Base-by-base conservation (phyloP, 30 jellyfish, hydroid and myxozoan species). In the Hydractinia echinata region DNA sequence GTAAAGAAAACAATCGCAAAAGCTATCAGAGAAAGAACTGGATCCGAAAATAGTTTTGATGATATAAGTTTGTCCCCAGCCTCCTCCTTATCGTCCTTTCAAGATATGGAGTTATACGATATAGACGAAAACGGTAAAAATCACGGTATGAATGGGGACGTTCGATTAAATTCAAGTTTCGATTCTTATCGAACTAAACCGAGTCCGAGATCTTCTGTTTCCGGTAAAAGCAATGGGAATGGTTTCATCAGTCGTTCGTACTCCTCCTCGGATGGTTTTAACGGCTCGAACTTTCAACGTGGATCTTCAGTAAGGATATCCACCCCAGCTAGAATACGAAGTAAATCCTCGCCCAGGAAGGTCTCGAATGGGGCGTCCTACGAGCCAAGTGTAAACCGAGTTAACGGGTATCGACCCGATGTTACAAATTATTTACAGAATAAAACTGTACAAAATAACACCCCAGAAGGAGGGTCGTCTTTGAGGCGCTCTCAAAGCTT, bases 41-140 rank as follows among this genome's bases (percentile, higher is more conserved):
- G 16, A 4, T n/a, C 9, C 81, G 18, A 72, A 72, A 44, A 20
- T 55, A 76, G 84, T 50, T 10, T 52, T 18, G 84, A 55, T 4
- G 84, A 76, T 20, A 30, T 15, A 48, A 77, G 85, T 30, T 5
- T 77, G 11, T 77, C 85, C 10, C 81, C 81, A 51, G 85, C 61
- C 55, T 77, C 85, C 5, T 54, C 79, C 18, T 77, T 18, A 55
- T 51, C 85, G 52, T 77, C 85, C 19, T n/a, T 77, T 20, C 79
- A 60, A 11, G 85, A 77, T 0, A 55, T 77, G 79, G 85, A 77
- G 10, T 61, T 77, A 5, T 77, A 77, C 52, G 85, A 77, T 55
- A 77, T 77, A 51, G 79, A 61, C 76, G 85, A 77, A 54, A 50
- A 51, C 4, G 69, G 83, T 30, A 48, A 8, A 44, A 19, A 0